phyloP scores from a whole-genome alignment of 2,888 invertebrate species.

The Lithophane semibrunnea region DNA sequence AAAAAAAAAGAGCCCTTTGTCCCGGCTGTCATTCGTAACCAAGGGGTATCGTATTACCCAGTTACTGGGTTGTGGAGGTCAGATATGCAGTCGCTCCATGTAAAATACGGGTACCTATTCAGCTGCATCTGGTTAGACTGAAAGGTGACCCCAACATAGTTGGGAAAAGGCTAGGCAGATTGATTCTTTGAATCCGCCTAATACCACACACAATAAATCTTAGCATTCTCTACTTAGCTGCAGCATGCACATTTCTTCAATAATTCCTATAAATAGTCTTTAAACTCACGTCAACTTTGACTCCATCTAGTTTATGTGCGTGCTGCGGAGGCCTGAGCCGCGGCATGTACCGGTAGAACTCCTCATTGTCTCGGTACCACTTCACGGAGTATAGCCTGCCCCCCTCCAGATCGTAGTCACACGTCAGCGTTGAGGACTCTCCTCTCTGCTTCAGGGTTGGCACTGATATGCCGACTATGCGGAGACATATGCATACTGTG shows the following conservation, averaged over 20 bases:
- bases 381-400: constrained; percentile 92
- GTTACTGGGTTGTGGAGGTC: too few relatives aligned
- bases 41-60: too few relatives aligned
- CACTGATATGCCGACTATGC: constrained; percentile 89
- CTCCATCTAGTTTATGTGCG: constrained; percentile 91
- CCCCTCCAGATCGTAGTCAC: constrained; percentile 91
- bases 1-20: too few relatives aligned
- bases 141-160: too few relatives aligned
- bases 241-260: neutral
- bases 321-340: constrained; percentile 91
- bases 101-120: too few relatives aligned
- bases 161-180: too few relatives aligned
- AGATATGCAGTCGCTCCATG: too few relatives aligned
- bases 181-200: too few relatives aligned
- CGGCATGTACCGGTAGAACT: constrained; percentile 92
- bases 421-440: constrained; percentile 89
- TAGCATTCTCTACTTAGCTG: neutral
- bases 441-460: constrained; percentile 90
- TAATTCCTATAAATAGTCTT: neutral
- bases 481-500: constrained; percentile 82
- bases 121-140: too few relatives aligned
- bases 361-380: constrained; percentile 92
- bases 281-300: constrained; percentile 91
- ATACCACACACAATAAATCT: neutral
- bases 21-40: too few relatives aligned